These are phyloP conservation scores for Pachymerium ferrugineum DNA, from an alignment of 2,888 invertebrate species.

Conservation along the genomic window DNA sequence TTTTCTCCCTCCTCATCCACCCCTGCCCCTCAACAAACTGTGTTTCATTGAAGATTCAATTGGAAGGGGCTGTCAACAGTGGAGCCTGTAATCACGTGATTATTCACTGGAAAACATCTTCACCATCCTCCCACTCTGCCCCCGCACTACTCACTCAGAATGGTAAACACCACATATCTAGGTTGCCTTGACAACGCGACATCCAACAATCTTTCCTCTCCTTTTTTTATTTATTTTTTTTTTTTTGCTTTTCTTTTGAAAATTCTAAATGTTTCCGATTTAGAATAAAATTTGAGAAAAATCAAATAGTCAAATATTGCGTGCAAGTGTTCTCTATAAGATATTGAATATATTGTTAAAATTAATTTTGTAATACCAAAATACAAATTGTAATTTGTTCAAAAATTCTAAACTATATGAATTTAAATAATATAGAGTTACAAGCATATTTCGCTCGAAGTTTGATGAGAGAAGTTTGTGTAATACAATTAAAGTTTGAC, in stretches of 20 bases:
- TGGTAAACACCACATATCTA: constrained; percentile 2
- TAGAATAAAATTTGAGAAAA: no score
- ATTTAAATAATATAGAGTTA: no score
- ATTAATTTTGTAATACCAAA: no score
- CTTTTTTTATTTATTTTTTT: background rate
- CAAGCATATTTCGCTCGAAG: no score
- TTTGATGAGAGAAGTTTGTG: no score
- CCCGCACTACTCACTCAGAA: background rate
- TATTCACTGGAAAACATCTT: constrained; percentile 13
- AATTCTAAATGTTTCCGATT: no score
- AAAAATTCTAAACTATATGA: no score
- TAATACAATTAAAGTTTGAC: no score
- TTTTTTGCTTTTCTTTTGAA: background rate
- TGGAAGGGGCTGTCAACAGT: constrained; percentile 13
- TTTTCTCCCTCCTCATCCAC: background rate
- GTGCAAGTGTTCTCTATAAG: no score
- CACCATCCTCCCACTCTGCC: constrained; percentile 8
- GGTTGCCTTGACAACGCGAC: background rate
- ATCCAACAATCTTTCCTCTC: background rate
- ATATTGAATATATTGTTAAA: no score
- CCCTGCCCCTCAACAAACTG: constrained; percentile 5
- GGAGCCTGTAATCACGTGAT: constrained; percentile 13
- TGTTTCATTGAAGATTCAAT: constrained; percentile 13
- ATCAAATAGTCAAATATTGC: no score
- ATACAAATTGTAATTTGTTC: no score